These are phyloP conservation scores for Piscicola geometra DNA, from an alignment of 2,888 invertebrate species.

Conservation along the genomic window DNA sequence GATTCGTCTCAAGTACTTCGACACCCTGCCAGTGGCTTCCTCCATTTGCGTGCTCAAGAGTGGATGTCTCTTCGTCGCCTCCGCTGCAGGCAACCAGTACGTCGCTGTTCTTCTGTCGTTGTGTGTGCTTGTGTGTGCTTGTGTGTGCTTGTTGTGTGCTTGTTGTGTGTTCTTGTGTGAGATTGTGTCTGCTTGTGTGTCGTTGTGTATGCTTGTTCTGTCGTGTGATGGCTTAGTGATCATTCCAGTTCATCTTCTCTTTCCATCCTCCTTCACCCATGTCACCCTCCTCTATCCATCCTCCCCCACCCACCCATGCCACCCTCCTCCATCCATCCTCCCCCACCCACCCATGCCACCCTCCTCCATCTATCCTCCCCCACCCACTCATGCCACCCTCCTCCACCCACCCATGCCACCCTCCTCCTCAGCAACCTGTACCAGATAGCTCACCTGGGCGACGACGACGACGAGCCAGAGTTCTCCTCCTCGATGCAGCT, in stretches of 20 bases:
- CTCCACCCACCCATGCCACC: no score
- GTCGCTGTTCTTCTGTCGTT: conserved; percentile 58
- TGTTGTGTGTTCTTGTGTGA: no score
- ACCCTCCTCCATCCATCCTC: no score
- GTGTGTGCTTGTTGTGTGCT: no score
- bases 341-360: no score
- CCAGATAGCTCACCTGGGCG: conserved; percentile 97
- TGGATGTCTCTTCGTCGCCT: conserved; percentile 94
- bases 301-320: no score
- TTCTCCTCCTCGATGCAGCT: conserved; percentile 96
- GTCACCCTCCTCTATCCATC: no score
- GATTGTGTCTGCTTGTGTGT: no score
- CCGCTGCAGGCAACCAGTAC: conserved; percentile 99
- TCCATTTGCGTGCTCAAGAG: conserved; percentile 97
- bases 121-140: not conserved
- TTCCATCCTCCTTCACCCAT: no score
- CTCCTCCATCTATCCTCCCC: not conserved
- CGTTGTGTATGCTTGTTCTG: no score
- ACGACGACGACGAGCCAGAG: conserved; percentile 97
- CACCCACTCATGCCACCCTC: not conserved
- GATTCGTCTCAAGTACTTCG: conserved; percentile 97
- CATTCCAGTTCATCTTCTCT: no score
- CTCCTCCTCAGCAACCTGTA: conserved; percentile 73
- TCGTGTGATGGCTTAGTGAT: no score
- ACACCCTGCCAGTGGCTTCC: conserved; percentile 93